These are phyloP conservation scores for Mormyrops attenuatus DNA, from an alignment of 2,797 vertebrate genomes.

Conservation along the genomic window DNA sequence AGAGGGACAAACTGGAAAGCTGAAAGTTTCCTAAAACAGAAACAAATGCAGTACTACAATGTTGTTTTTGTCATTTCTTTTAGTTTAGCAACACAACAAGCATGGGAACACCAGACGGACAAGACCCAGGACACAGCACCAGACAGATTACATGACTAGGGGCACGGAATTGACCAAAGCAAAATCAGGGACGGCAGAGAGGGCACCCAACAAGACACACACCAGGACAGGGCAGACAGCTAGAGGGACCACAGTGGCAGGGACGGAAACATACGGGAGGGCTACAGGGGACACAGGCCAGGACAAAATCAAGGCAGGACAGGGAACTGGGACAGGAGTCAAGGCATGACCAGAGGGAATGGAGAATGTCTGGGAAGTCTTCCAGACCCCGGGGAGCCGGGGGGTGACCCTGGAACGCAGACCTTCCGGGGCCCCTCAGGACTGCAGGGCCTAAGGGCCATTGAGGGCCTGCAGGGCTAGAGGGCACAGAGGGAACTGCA, in stretches of 20 bases:
- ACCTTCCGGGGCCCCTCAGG: neutral
- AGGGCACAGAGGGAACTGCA: neutral
- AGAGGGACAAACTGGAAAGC: no score
- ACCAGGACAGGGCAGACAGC: neutral
- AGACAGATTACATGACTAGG: neutral
- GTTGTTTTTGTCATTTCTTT: no score
- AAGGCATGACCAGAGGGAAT: neutral
- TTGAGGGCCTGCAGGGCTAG: neutral
- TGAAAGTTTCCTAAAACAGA: no score
- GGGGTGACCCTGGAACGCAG: neutral
- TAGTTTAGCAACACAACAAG: neutral
- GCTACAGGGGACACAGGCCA: neutral
- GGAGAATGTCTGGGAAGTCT: neutral
- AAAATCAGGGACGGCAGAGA: neutral
- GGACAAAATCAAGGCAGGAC: neutral
- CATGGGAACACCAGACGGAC: neutral
- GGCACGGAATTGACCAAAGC: neutral
- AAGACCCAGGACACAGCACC: neutral
- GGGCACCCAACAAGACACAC: neutral
- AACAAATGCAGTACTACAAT: no score
- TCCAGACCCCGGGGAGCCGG: neutral
- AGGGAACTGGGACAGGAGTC: neutral
- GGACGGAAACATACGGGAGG: neutral
- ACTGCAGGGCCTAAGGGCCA: no score
- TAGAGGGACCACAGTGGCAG: neutral